Percentiles rank a stretch among this genome's conserved stretches.
phyloP scores from a whole-genome alignment of 2,113 vertebrate species.

The Talpa occidentalis region DNA sequence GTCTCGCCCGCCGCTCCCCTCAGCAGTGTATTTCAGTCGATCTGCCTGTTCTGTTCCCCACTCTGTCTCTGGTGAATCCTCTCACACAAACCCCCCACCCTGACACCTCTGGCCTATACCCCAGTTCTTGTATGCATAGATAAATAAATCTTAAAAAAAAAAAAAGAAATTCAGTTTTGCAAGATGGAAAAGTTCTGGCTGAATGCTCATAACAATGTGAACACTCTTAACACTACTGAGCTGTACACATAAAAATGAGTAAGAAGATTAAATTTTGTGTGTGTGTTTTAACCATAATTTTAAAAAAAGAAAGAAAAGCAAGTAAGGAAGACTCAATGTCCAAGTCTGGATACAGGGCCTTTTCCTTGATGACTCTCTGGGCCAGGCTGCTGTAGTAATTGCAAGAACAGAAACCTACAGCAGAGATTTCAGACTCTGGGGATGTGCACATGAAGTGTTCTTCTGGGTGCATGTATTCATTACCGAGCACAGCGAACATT shows the following conservation, averaged over 20 bases:
- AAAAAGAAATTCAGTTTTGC: background rate
- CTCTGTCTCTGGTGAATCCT: no score
- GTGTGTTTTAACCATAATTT: background rate
- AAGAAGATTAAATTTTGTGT: background rate
- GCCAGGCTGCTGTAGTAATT: background rate
- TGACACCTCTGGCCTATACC: no score
- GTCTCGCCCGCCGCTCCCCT: no score
- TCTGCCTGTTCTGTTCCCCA: no score
- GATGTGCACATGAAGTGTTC: accelerated
- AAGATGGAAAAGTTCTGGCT: background rate
- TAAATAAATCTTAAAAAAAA: no score
- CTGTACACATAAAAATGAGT: background rate
- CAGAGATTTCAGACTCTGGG: background rate
- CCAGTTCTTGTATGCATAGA: no score
- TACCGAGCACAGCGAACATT: constrained; percentile 41
- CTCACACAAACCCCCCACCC: no score
- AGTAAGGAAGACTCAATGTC: background rate
- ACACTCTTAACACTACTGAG: background rate
- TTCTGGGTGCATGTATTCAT: background rate
- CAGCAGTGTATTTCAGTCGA: no score
- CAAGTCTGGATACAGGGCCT: background rate
- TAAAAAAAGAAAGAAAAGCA: background rate
- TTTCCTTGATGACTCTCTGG: background rate
- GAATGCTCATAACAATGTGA: background rate
- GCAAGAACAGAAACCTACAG: background rate